These are phyloP conservation scores for Mareca penelope DNA, from an alignment of 2,797 vertebrate genomes.

Conservation along the genomic window DNA sequence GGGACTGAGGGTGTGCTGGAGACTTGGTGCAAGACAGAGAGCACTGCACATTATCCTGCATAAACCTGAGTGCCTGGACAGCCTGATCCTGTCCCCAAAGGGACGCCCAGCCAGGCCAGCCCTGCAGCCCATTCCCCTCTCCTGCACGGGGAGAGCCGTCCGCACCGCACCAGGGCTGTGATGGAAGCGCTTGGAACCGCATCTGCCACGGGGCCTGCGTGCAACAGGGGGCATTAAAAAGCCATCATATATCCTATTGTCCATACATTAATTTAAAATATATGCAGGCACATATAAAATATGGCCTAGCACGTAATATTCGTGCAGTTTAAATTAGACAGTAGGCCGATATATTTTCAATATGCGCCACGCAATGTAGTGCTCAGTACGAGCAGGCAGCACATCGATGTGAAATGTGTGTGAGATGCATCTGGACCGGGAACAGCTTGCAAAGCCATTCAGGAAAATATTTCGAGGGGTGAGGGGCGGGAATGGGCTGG, in stretches of 20 bases:
- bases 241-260: background rate
- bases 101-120: background rate
- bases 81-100: background rate
- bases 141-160: background rate
- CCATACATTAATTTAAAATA: background rate
- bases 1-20: fast-evolving
- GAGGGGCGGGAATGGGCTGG: background rate
- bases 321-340: background rate
- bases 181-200: background rate
- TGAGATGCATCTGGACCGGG: slow-evolving; percentile 14
- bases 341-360: background rate
- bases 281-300: background rate
- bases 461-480: background rate
- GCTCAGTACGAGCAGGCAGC: background rate
- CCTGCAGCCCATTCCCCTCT: background rate
- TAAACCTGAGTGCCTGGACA: fast-evolving
- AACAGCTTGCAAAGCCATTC: slow-evolving; percentile 54
- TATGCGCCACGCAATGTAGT: fast-evolving
- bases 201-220: background rate
- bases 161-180: fast-evolving
- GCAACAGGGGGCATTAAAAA: slow-evolving; percentile 9
- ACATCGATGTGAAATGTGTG: background rate
- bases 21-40: background rate
- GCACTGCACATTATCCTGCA: fast-evolving
- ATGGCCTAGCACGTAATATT: background rate